Evolutionary conservation across 1,140 invertebrate species (phyloP).

Genomic region (Drosophila murphyi): DNA sequence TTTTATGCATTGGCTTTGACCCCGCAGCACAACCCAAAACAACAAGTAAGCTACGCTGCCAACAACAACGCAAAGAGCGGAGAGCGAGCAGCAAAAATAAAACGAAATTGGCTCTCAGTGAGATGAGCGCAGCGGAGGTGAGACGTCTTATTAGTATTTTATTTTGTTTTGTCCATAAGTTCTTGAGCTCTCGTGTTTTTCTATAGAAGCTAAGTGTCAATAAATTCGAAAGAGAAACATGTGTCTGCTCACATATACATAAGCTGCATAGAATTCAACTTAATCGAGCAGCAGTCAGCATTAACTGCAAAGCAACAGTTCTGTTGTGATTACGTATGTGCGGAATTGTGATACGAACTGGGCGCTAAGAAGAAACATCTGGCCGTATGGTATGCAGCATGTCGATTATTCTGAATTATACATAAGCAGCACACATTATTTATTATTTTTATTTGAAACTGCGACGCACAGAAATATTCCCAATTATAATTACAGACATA

Average conservation of each 20-base stretch:
- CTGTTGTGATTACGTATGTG: not conserved
- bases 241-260: constrained; percentile 6
- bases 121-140: constrained; percentile 64
- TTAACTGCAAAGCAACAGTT: not conserved
- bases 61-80: not conserved
- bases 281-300: not conserved
- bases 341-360: not conserved
- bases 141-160: constrained; percentile 21
- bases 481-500: not conserved
- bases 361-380: not conserved
- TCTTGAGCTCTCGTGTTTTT: not conserved
- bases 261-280: not conserved
- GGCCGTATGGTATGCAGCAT: constrained; percentile 17
- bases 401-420: constrained; percentile 3
- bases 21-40: not conserved
- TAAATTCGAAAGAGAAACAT: constrained; percentile 8
- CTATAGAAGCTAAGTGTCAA: constrained; percentile 5
- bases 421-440: not conserved
- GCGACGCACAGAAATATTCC: not conserved
- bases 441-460: not conserved
- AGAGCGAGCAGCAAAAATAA: constrained; percentile 12
- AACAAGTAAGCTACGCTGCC: not conserved
- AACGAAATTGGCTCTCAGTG: constrained; percentile 27
- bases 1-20: constrained; percentile 1
- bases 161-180: constrained; percentile 20